Evolutionary conservation across 2,113 vertebrate species (phyloP).

Genomic region (Prunella fulvescens): DNA sequence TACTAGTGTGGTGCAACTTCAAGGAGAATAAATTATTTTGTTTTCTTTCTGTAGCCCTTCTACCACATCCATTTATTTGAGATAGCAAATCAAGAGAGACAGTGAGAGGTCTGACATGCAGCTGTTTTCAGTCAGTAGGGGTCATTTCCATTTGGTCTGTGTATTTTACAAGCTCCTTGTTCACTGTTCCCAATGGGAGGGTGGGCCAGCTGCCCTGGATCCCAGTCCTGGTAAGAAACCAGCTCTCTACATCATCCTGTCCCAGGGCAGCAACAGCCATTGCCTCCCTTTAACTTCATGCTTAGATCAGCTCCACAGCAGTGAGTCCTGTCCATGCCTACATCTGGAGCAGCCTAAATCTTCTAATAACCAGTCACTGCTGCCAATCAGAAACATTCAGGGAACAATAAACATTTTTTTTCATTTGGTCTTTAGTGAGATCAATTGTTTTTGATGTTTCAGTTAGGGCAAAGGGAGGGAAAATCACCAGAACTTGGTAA

Average conservation of each 20-base stretch:
- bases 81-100: constrained; percentile 67
- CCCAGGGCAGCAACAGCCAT: background rate
- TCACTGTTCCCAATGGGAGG: constrained; percentile 79
- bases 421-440: background rate
- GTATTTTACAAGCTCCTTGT: constrained; percentile 85
- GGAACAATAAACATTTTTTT: background rate
- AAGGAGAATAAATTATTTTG: constrained; percentile 59
- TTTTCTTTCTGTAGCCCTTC: constrained; percentile 53
- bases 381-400: constrained; percentile 61
- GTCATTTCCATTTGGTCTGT: constrained; percentile 78
- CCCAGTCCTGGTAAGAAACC: constrained; percentile 68
- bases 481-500: constrained; percentile 22
- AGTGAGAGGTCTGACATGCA: constrained; percentile 68
- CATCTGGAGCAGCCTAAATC: background rate
- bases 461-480: constrained; percentile 16
- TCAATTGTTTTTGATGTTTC: constrained; percentile 35
- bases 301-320: background rate
- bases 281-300: background rate
- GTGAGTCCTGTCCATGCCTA: background rate
- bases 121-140: constrained; percentile 84
- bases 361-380: background rate
- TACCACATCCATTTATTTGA: constrained; percentile 67
- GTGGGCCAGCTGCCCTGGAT: constrained; percentile 82
- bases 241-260: constrained; percentile 59
- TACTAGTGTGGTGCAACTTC: constrained; percentile 26